Evolutionary conservation across 2,113 vertebrate genomes (phyloP).

Genomic region (Pavo muticus): DNA sequence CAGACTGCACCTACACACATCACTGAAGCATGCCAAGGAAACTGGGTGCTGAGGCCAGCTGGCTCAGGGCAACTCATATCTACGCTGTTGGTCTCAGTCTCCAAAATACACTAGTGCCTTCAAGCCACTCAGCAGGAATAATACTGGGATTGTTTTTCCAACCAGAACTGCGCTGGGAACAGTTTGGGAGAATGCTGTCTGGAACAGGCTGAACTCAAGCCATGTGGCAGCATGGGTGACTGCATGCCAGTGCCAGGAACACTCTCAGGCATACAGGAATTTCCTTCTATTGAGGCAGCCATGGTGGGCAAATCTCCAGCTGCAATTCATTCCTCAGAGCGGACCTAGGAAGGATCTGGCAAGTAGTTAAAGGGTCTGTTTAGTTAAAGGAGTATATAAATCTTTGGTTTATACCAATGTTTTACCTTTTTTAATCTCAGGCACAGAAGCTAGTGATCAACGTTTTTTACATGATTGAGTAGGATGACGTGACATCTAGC

Average conservation of each 20-base stretch:
- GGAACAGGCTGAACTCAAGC: not conserved
- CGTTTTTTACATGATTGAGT: not conserved
- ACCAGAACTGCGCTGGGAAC: not conserved
- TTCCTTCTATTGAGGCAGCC: not conserved
- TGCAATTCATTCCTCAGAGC: not conserved
- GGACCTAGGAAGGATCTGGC: not conserved
- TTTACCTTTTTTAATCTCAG: not conserved
- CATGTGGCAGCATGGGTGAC: accelerated
- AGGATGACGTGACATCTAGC: not conserved
- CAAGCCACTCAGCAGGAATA: not conserved
- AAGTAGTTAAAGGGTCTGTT: not conserved
- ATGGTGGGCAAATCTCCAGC: not conserved
- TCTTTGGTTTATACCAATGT: not conserved
- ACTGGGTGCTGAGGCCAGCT: not conserved
- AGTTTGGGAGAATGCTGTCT: not conserved
- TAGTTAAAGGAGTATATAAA: not conserved
- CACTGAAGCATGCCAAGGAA: not conserved
- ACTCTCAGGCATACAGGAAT: not conserved
- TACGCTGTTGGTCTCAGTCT: not conserved
- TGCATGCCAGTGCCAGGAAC: accelerated
- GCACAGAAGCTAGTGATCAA: not conserved
- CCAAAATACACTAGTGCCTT: not conserved
- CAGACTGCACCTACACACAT: not conserved
- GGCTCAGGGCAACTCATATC: not conserved
- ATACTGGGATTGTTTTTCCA: not conserved